Base-by-base conservation (phyloP, 2,888 invertebrate species). In the Agonopterix heracliana region DNA sequence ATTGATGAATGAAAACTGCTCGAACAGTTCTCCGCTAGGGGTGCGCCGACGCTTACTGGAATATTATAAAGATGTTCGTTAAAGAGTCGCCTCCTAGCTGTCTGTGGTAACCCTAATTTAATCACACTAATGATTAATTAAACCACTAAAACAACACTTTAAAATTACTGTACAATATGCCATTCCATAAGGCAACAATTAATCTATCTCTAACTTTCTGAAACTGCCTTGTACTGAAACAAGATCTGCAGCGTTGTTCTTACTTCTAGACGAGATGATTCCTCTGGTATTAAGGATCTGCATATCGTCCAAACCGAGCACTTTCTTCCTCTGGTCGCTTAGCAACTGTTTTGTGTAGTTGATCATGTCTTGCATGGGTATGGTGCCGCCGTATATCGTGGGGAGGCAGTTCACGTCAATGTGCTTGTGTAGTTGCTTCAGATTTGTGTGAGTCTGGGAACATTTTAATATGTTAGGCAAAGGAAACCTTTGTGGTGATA, bases 361-460 rank as follows among this genome's bases (percentile, higher is more conserved):
- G 10, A 95, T 90, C 94, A 96, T 95, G 55, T 93, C 92, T 26
- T 90, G 85, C 69, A 92, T 81, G 8, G 93, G 91, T 62, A 94
- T 90, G 3, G 84, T 79, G 1, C 95, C 95, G 0, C 95, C 95
- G 68, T 93, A 92, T 61, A 92, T 92, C 26, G 90, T 85, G 0
- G 96, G 95, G 41, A 96, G 81, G 52, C 94, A 92, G 9, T 86
- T 84, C 0, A 84, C 64, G 58, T 93, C 92, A 2, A 95, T 74
- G 45, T 83, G 74, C 54, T 91, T 89, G 54, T 90, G 88, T 8
- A 95, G 74, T 9, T 91, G 90, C 46, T 90, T 89, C 4, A 91
- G 61, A 49, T 88, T 91, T 46, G 90, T 83, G 68, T 93, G 89
- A 14, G 91, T 74, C 91, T 91, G 77, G 26, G 5, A 26, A 42